Evolutionary conservation across 2,113 vertebrate genomes (phyloP).

Genomic region (Uria lomvia): DNA sequence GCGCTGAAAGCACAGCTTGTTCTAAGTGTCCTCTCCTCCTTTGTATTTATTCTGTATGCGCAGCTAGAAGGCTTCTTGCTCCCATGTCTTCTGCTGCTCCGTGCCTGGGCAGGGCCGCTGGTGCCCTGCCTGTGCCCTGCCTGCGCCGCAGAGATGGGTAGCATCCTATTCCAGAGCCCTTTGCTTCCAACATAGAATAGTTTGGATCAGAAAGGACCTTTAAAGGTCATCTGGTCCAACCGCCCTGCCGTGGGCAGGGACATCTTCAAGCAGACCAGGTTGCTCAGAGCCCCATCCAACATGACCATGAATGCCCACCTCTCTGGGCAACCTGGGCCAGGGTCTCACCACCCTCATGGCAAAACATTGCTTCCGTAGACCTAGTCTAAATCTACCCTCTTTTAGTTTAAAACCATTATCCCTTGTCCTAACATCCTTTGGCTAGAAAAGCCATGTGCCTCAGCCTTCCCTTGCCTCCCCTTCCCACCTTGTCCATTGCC

Average conservation of each 20-base stretch:
- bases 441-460: neutral
- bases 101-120: neutral
- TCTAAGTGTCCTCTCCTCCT: neutral
- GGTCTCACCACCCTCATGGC: neutral
- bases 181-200: neutral
- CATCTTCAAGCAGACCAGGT: neutral
- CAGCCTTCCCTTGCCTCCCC: neutral
- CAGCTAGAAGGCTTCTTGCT: neutral
- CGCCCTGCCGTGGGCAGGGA: too few species aligned
- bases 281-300: neutral
- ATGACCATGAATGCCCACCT: neutral
- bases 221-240: neutral
- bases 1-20: neutral
- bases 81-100: neutral
- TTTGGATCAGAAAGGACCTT: neutral
- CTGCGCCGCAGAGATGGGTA: neutral
- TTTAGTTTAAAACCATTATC: neutral
- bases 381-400: neutral
- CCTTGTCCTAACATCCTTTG: neutral
- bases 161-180: neutral
- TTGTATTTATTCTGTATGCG: neutral
- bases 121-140: neutral
- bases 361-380: neutral
- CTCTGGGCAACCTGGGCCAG: neutral
- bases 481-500: accelerated